Percentiles rank a stretch among this genome's conserved stretches.
Conservation (phyloP, 2,888 invertebrate species). For the Drosophila buzzatii region DNA sequence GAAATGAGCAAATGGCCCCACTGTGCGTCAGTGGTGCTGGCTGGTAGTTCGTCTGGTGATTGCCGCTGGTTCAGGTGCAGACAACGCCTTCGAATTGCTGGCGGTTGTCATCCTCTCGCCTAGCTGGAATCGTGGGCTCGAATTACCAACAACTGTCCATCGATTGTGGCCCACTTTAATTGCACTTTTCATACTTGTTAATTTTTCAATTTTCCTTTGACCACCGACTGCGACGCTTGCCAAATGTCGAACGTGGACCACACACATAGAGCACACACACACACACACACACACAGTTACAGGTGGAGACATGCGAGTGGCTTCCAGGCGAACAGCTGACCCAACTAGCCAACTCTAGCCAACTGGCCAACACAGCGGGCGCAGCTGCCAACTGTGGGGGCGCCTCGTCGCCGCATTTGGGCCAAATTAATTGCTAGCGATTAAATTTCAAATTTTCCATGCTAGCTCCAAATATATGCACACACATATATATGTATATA, state of each 20-base stretch:
- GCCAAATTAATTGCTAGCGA: constrained; percentile 79
- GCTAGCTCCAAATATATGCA: constrained; percentile 42
- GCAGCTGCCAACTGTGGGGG: constrained; percentile 74
- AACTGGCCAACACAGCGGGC: constrained; percentile 73
- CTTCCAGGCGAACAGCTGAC: constrained; percentile 42
- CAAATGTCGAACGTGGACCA: constrained; percentile 75
- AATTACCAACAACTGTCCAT: constrained; percentile 54
- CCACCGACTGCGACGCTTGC: constrained; percentile 67
- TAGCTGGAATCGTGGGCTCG: constrained; percentile 35
- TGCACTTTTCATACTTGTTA: constrained; percentile 84
- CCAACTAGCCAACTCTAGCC: constrained; percentile 48
- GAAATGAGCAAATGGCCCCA: neutral
- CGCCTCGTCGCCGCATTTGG: constrained; percentile 70
- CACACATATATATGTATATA: neutral
- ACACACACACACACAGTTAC: constrained; percentile 50
- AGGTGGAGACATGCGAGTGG: constrained; percentile 73
- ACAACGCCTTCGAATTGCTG: constrained; percentile 42
- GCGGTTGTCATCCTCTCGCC: constrained; percentile 62
- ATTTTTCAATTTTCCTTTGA: constrained; percentile 83
- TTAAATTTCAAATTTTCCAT: constrained; percentile 82
- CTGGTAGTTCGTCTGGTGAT: constrained; percentile 5
- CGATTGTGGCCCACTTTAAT: constrained; percentile 76
- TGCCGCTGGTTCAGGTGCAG: constrained; percentile 43
- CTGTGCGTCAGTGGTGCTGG: neutral
- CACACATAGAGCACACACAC: constrained; percentile 49